Base-by-base conservation (phyloP, 2,888 invertebrate species). In the Plusia festucae region DNA sequence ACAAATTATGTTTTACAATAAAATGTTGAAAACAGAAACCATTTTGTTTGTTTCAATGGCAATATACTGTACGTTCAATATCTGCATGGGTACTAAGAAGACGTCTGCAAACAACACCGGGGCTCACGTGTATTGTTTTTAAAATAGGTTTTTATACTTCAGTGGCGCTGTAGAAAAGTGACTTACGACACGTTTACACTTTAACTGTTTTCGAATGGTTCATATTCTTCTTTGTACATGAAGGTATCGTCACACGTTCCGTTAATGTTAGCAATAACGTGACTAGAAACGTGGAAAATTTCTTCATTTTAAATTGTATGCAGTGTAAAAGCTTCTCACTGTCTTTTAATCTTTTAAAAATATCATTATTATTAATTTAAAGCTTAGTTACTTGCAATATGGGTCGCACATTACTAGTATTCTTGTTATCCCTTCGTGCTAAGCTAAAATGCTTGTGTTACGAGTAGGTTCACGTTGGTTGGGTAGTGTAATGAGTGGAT, bases 91-190 rank as follows among this genome's bases (percentile, higher is more conserved):
- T 82, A 76, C 82, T 83, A 83, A 84, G 84, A 85, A 85, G 73
- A 79, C 81, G 62, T 66, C 70, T 83, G 73, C 70, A 65, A 77
- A 85, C 79, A 84, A 78, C 81, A 78, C 59, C 51, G 72, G 67
- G 65, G 76, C 77, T 81, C 77, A 76, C 67, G 72, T 82, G 82
- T 89, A 89, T 88, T 89, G 88, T 89, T 88, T 88, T 85, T 83
- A 83, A 86, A 86, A 88, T 84, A 82, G 83, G 83, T 73, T 86
- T 89, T 89, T 88, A 88, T 87, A 82, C 82, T 73, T 66, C 67
- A 75, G 73, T 81, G 80, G 81, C 81, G 84, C 83, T 85, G 85
- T 86, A 85, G 81, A 86, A 85, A 88, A 90, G 83, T 85, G 79
- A 82, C 82, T 84, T 80, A 81, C 78, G 76, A 85, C 82, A 85